These are phyloP conservation scores for Scolopax rusticola DNA, from an alignment of 2,797 vertebrate species.

Conservation along the genomic window DNA sequence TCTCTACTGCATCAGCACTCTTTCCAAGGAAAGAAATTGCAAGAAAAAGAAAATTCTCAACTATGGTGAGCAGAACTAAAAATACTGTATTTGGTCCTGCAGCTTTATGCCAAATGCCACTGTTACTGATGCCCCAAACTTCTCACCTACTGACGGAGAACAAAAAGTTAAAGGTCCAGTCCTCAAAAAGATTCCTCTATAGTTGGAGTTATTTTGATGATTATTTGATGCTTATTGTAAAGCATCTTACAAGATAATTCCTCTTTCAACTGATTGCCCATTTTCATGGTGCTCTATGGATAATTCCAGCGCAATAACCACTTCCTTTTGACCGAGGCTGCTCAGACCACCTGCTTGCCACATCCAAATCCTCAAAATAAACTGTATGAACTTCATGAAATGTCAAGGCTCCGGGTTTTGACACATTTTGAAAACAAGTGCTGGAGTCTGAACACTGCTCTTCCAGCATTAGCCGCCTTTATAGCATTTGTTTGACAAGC, in stretches of 20 bases:
- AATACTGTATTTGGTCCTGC: background rate
- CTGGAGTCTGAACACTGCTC: background rate
- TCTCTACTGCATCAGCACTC: background rate
- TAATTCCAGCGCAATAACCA: background rate
- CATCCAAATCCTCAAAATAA: background rate
- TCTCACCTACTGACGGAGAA: background rate
- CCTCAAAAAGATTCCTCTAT: background rate
- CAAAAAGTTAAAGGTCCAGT: background rate
- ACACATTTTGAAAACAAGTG: background rate
- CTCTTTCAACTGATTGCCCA: background rate
- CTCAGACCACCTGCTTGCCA: background rate
- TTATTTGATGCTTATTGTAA: background rate
- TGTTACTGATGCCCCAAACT: background rate
- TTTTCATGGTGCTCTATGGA: background rate
- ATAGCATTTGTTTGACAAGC: background rate
- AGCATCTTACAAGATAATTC: background rate
- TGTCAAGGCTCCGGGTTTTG: background rate
- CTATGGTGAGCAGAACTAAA: background rate
- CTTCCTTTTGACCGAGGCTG: background rate
- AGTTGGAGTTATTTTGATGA: background rate
- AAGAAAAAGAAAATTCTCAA: background rate
- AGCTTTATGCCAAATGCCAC: background rate
- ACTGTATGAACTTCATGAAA: background rate
- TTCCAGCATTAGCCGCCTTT: background rate
- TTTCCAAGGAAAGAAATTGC: background rate